A percentile compares a stretch with the other conserved stretches of the same genome.
phyloP scores from a whole-genome alignment of 1,140 invertebrate genomes.

The Pectinophora gossypiella region DNA sequence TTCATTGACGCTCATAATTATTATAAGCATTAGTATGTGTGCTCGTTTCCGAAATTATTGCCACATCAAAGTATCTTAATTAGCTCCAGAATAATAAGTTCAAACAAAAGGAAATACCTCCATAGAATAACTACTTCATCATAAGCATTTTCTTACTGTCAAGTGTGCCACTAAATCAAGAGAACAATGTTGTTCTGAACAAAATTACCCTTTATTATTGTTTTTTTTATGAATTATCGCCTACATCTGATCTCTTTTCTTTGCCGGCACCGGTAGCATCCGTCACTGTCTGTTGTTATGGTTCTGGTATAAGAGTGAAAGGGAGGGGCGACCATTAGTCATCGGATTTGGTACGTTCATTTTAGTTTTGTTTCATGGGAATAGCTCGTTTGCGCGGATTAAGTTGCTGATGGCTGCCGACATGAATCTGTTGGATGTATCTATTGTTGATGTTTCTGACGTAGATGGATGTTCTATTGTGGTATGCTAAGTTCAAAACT shows the following conservation, averaged over 20 bases:
- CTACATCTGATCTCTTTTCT: slow-evolving; percentile 40
- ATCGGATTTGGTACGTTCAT: slow-evolving; percentile 40
- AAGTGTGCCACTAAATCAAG: slow-evolving; percentile 23
- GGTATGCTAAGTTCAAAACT: too few species aligned
- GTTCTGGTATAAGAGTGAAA: slow-evolving; percentile 30
- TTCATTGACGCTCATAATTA: too few species aligned
- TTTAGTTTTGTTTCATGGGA: slow-evolving; percentile 43
- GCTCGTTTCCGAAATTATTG: too few species aligned
- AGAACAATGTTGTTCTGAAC: slow-evolving; percentile 34
- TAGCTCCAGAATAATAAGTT: background rate
- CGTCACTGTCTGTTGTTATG: slow-evolving; percentile 37
- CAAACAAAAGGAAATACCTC: background rate
- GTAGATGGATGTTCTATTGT: slow-evolving; percentile 12
- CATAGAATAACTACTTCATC: background rate
- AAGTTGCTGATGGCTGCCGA: slow-evolving; percentile 25
- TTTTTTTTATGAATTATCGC: slow-evolving; percentile 53
- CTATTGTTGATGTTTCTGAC: slow-evolving; percentile 1
- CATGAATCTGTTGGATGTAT: background rate
- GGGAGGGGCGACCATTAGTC: slow-evolving; percentile 30
- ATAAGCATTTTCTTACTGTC: background rate
- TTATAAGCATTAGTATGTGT: too few species aligned
- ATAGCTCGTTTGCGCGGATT: slow-evolving; percentile 37
- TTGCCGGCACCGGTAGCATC: slow-evolving; percentile 42
- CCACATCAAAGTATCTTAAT: too few species aligned
- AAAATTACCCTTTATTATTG: slow-evolving; percentile 21